A percentile compares a stretch with the other conserved stretches of the same genome.
Evolutionary conservation across 2,888 invertebrate genomes (phyloP).

Genomic region (Villa cingulata): DNA sequence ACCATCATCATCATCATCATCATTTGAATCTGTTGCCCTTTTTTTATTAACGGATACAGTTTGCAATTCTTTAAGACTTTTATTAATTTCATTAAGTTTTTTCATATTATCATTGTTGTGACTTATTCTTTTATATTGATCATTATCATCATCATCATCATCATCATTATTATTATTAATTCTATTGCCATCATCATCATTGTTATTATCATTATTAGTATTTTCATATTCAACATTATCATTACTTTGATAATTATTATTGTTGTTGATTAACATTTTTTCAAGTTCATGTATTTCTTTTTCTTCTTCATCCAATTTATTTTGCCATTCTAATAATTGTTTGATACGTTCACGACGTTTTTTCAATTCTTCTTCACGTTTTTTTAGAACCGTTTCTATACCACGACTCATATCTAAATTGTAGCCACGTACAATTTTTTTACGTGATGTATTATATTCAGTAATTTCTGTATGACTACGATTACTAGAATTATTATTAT

Average conservation of each 20-base stretch:
- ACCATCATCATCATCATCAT: background rate
- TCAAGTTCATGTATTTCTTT: constrained; percentile 39
- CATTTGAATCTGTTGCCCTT: background rate
- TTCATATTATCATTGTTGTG: background rate
- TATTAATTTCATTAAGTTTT: constrained; percentile 24
- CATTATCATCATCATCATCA: background rate
- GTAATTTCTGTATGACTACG: background rate
- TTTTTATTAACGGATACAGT: constrained; percentile 17
- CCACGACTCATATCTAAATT: constrained; percentile 21
- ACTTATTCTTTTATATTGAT: background rate
- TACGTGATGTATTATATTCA: background rate
- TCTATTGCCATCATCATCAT: background rate
- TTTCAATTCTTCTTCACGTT: constrained; percentile 38
- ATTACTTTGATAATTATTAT: constrained; percentile 18
- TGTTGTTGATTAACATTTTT: constrained; percentile 23
- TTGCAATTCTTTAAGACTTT: constrained; percentile 24
- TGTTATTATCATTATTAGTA: no score
- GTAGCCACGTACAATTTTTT: constrained; percentile 21
- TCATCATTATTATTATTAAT: background rate
- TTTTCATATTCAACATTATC: background rate
- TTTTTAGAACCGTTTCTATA: constrained; percentile 28
- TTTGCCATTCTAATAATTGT: constrained; percentile 41
- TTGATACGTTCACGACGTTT: constrained; percentile 39
- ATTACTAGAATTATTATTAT: background rate
- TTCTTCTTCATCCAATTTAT: constrained; percentile 41